Conservation (phyloP, 1,140 invertebrate genomes). For the Diorhabda elongata region DNA sequence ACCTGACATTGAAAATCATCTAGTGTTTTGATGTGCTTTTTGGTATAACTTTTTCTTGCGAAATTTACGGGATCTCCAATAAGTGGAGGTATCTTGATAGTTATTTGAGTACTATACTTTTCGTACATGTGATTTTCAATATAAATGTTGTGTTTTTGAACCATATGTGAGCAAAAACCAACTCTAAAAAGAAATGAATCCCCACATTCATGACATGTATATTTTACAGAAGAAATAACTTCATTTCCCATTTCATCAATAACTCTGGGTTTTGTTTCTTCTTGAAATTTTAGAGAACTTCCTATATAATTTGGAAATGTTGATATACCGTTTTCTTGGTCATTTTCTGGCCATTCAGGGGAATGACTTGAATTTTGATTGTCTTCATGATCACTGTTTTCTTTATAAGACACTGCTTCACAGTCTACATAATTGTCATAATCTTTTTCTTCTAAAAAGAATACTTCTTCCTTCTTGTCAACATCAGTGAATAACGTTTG, state of each 20-base stretch:
- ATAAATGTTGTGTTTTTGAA: slow-evolving; percentile 11
- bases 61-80: neutral
- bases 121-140: slow-evolving; percentile 1
- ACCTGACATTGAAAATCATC: slow-evolving; percentile 10
- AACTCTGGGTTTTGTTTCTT: neutral
- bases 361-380: neutral
- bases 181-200: slow-evolving; percentile 15
- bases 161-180: slow-evolving; percentile 13
- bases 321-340: neutral
- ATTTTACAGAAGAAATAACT: slow-evolving; percentile 9
- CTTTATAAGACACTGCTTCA: slow-evolving; percentile 8
- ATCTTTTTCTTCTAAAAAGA: slow-evolving; percentile 12
- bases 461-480: slow-evolving; percentile 8
- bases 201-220: slow-evolving; percentile 13
- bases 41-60: slow-evolving; percentile 4
- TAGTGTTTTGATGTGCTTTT: neutral
- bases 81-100: slow-evolving; percentile 7
- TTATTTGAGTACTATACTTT: slow-evolving; percentile 11
- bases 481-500: neutral
- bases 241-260: slow-evolving; percentile 13
- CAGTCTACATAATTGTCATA: slow-evolving; percentile 13
- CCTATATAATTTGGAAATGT: neutral
- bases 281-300: slow-evolving; percentile 1
- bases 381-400: slow-evolving; percentile 12
- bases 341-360: slow-evolving; percentile 3